phyloP scores from a whole-genome alignment of 2,888 invertebrate genomes.

The Cancer borealis region DNA sequence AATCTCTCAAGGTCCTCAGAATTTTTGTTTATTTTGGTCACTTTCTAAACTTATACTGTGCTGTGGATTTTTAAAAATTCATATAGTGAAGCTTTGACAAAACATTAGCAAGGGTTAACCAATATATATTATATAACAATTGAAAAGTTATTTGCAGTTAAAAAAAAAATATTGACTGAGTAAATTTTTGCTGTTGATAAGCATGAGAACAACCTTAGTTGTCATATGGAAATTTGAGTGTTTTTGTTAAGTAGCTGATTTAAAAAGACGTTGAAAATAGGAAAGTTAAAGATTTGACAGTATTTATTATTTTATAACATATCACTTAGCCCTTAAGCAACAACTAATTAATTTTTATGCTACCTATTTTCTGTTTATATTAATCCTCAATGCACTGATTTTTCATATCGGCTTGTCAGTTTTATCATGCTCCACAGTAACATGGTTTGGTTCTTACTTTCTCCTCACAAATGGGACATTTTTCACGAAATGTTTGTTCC shows the following conservation, averaged over 20 bases:
- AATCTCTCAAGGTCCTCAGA: background rate
- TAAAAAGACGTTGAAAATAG: constrained; percentile 18
- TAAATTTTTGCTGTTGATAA: background rate
- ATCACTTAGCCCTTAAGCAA: constrained; percentile 65
- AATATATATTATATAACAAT: background rate
- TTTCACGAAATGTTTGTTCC: background rate
- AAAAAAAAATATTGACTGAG: background rate
- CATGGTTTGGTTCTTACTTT: constrained; percentile 4
- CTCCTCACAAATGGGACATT: background rate
- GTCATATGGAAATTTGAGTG: background rate
- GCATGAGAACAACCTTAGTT: background rate
- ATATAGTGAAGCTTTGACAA: no score
- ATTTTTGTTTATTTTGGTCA: background rate
- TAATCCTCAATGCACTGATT: background rate
- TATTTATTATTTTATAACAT: constrained; percentile 59
- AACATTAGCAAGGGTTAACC: background rate
- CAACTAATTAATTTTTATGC: constrained; percentile 1
- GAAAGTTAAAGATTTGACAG: constrained; percentile 33
- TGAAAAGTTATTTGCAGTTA: background rate
- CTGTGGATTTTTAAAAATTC: background rate
- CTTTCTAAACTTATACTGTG: background rate
- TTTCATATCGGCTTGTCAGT: background rate
- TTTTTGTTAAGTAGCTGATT: background rate
- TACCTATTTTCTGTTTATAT: background rate
- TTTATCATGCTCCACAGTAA: background rate